Percentiles rank a stretch among this genome's conserved stretches.
Evolutionary conservation across 2,888 invertebrate species (phyloP).

Genomic region (Kuschelorhynchus macadamiae): DNA sequence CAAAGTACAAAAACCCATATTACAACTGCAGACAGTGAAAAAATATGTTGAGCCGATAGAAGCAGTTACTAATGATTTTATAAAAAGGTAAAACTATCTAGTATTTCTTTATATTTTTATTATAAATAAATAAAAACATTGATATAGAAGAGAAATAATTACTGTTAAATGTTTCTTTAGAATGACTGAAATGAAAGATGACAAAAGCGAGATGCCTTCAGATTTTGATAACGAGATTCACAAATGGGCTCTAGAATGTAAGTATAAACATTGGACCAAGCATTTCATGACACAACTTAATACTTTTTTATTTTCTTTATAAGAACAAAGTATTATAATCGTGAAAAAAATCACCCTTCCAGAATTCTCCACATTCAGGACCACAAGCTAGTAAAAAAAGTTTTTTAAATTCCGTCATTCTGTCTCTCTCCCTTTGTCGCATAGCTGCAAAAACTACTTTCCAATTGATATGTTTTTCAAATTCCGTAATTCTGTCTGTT

Average conservation of each 20-base stretch:
- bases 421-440: no score
- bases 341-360: no score
- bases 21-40: slow-evolving; percentile 81
- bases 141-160: no score
- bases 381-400: no score
- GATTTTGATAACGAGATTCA: slow-evolving; percentile 81
- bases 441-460: no score
- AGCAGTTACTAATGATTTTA: slow-evolving; percentile 79
- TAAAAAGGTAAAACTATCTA: slow-evolving; percentile 72
- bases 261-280: slow-evolving; percentile 61
- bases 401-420: no score
- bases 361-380: no score
- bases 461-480: no score
- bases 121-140: background rate
- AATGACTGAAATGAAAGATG: slow-evolving; percentile 72
- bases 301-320: background rate
- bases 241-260: slow-evolving; percentile 87
- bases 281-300: background rate
- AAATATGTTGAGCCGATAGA: slow-evolving; percentile 80
- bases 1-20: slow-evolving; percentile 83
- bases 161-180: slow-evolving; percentile 68
- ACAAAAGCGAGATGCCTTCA: slow-evolving; percentile 73
- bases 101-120: background rate
- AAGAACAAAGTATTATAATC: no score
- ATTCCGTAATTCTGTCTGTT: no score